Percentiles rank a stretch among this genome's conserved stretches.
phyloP scores from a whole-genome alignment of 1,140 invertebrate species.

The Drosophila oshimai region DNA sequence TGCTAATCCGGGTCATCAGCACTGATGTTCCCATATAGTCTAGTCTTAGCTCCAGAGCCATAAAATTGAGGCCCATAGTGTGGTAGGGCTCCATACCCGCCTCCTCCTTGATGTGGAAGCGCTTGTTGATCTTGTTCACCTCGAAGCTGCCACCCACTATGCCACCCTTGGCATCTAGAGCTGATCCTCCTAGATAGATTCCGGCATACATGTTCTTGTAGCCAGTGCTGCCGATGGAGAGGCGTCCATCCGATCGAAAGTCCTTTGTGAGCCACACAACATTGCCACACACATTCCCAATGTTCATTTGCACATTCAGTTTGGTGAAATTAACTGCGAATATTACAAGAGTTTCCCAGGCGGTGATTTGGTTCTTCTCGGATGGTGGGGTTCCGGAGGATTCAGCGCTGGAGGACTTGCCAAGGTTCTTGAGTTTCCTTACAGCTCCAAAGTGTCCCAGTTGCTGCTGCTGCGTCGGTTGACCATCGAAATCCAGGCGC shows the following conservation, averaged over 20 bases:
- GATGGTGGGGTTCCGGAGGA: slow-evolving; percentile 75
- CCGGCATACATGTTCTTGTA: slow-evolving; percentile 96
- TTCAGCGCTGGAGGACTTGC: slow-evolving; percentile 74
- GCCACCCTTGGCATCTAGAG: slow-evolving; percentile 96
- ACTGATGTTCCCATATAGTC: slow-evolving; percentile 99
- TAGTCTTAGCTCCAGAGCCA: slow-evolving; percentile 92
- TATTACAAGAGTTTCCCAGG: slow-evolving; percentile 97
- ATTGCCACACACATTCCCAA: slow-evolving; percentile 99
- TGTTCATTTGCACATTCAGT: slow-evolving; percentile 98
- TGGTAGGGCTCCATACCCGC: slow-evolving; percentile 95
- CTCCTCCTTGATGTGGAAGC: slow-evolving; percentile 94
- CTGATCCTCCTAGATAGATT: slow-evolving; percentile 93
- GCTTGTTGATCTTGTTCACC: slow-evolving; percentile 93
- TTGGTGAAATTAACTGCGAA: slow-evolving; percentile 98
- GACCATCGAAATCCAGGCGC: slow-evolving; percentile 58
- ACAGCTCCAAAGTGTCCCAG: slow-evolving; percentile 66
- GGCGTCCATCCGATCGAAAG: slow-evolving; percentile 93
- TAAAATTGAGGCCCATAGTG: slow-evolving; percentile 91
- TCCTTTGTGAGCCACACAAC: slow-evolving; percentile 95
- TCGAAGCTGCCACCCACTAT: slow-evolving; percentile 98
- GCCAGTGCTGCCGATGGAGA: slow-evolving; percentile 96
- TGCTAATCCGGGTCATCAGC: slow-evolving; percentile 94
- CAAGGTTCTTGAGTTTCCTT: slow-evolving; percentile 84
- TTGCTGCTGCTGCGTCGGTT: slow-evolving; percentile 32
- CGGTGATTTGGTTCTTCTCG: slow-evolving; percentile 84